Conservation (phyloP, 1,140 invertebrate genomes). For the Oscheius sp. region DNA sequence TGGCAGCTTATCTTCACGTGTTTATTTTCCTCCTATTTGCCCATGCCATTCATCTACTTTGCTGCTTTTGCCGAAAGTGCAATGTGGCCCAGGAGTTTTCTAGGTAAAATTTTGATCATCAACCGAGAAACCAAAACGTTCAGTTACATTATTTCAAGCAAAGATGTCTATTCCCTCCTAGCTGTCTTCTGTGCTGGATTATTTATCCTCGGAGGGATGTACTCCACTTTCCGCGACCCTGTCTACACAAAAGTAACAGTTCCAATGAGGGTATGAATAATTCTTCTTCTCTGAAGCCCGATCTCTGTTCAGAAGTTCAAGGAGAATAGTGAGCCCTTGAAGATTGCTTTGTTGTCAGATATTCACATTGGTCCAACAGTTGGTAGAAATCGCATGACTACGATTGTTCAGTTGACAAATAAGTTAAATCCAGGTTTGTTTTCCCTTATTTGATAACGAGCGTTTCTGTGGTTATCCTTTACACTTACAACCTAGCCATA, state of each 20-base stretch:
- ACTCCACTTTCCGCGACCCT: conserved; percentile 22
- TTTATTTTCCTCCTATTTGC: conserved; percentile 20
- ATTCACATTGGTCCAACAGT: conserved; percentile 40
- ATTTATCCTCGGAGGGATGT: conserved; percentile 27
- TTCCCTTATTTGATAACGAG: conserved; percentile 5
- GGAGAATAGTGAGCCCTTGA: neutral
- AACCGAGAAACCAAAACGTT: neutral
- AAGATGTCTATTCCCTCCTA: conserved; percentile 3
- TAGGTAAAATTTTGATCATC: conserved; percentile 7
- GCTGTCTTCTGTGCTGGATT: conserved; percentile 8
- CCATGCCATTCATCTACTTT: neutral
- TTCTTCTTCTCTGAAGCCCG: too few relatives aligned
- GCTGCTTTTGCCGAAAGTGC: neutral
- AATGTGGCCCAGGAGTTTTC: neutral
- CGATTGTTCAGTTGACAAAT: conserved; percentile 34
- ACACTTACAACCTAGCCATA: neutral
- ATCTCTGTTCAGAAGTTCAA: conserved; percentile 1
- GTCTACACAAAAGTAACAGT: conserved; percentile 13
- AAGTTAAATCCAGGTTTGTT: conserved; percentile 31
- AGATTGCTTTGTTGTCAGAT: conserved; percentile 32
- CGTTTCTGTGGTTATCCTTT: neutral
- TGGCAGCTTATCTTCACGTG: conserved; percentile 21
- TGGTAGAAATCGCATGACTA: conserved; percentile 20
- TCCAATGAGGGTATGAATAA: conserved; percentile 19
- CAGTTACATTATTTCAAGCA: conserved; percentile 14